Evolutionary conservation across 2,797 vertebrate genomes (phyloP).

Genomic region (Squalus acanthias): DNA sequence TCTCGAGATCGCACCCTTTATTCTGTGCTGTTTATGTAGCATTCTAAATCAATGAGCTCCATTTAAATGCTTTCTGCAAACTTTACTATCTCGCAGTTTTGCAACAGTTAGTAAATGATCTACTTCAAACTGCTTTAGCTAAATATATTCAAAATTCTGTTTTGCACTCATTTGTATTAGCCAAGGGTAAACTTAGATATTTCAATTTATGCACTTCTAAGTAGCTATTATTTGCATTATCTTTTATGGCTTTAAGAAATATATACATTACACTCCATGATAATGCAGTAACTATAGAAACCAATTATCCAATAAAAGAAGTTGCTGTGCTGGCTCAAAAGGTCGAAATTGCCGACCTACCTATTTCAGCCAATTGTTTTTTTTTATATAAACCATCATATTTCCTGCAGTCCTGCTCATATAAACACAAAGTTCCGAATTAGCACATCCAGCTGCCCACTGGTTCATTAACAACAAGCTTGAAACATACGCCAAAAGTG

Average conservation of each 20-base stretch:
- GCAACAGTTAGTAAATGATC: not conserved
- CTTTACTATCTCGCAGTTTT: not conserved
- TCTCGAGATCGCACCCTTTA: not conserved
- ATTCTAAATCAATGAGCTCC: conserved; percentile 18
- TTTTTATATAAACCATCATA: not conserved
- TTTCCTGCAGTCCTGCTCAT: not conserved
- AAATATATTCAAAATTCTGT: not conserved
- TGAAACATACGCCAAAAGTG: not conserved
- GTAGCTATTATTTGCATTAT: too few species aligned
- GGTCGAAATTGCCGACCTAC: not conserved
- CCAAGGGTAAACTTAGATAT: not conserved
- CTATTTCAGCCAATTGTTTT: not conserved
- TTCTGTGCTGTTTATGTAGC: not conserved
- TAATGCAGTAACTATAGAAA: conserved; percentile 2
- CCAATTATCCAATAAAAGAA: not conserved
- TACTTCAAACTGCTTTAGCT: not conserved
- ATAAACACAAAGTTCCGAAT: not conserved
- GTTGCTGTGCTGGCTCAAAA: not conserved
- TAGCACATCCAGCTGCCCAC: not conserved
- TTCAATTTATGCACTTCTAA: not conserved
- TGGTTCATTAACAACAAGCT: not conserved
- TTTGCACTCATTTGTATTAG: not conserved
- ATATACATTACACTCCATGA: not conserved
- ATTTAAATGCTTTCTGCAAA: conserved; percentile 14
- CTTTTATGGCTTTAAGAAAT: not conserved